Conservation (phyloP, 2,797 vertebrate species). For the Muscicapa comitata region DNA sequence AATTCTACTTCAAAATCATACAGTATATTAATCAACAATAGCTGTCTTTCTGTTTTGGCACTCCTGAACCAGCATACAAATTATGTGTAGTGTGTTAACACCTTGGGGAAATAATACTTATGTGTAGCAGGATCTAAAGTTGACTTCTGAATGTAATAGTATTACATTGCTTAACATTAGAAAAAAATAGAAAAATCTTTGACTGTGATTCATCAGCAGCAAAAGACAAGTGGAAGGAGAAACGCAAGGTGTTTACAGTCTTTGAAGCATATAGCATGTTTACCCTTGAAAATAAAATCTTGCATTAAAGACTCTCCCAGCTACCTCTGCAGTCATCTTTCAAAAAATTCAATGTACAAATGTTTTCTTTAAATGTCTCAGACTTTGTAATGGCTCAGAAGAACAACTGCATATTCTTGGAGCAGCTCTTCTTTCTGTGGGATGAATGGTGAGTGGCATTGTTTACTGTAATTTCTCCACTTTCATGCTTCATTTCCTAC, state of each 20-base stretch:
- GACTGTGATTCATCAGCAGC: slow-evolving; percentile 44
- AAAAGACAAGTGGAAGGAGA: slow-evolving; percentile 32
- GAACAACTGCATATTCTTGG: slow-evolving; percentile 45
- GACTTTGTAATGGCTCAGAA: slow-evolving; percentile 62
- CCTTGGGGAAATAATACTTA: background rate
- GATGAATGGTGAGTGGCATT: background rate
- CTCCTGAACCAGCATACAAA: slow-evolving; percentile 51
- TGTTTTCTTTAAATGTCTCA: slow-evolving; percentile 61
- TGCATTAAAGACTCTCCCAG: slow-evolving; percentile 49
- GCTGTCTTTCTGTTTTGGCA: slow-evolving; percentile 56
- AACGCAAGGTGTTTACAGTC: slow-evolving; percentile 44
- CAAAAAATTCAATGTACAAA: slow-evolving; percentile 63
- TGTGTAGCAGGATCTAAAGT: slow-evolving; percentile 45
- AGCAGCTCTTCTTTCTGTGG: slow-evolving; percentile 50
- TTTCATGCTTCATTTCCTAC: slow-evolving; percentile 71
- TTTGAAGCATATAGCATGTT: slow-evolving; percentile 30
- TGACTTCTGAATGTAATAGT: slow-evolving; percentile 42
- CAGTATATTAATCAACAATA: slow-evolving; percentile 24
- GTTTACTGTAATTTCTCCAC: slow-evolving; percentile 61
- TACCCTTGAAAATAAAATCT: slow-evolving; percentile 68
- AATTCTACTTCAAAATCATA: slow-evolving; percentile 63
- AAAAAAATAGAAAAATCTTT: slow-evolving; percentile 52
- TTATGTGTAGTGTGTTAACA: slow-evolving; percentile 16
- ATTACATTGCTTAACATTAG: slow-evolving; percentile 46
- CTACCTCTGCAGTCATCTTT: slow-evolving; percentile 57